Evolutionary conservation across 1,140 invertebrate genomes (phyloP).

Genomic region (Leptopilina boulardi): DNA sequence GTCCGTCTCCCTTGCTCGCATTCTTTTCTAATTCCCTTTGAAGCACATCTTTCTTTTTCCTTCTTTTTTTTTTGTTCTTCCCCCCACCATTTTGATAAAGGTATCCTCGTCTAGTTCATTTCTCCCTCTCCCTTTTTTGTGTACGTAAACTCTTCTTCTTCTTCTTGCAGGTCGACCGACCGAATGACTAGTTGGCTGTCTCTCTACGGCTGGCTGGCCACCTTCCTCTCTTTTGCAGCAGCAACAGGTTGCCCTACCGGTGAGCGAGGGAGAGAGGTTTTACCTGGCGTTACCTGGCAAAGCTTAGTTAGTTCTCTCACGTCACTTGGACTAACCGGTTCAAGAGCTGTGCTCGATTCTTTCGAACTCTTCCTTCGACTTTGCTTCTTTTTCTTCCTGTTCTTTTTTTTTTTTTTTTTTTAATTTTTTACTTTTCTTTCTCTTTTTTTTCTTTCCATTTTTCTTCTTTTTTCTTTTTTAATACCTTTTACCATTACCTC

Average conservation of each 20-base stretch:
- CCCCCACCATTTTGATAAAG: too few relatives aligned
- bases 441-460: not conserved
- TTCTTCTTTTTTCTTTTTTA: not conserved
- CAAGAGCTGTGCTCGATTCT: too few relatives aligned
- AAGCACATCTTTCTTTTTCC: constrained; percentile 19
- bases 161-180: constrained; percentile 47
- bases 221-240: constrained; percentile 57
- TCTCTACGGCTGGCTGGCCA: constrained; percentile 57
- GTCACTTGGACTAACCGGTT: constrained; percentile 76
- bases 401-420: constrained; percentile 6
- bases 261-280: constrained; percentile 59
- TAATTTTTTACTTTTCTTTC: constrained; percentile 12
- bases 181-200: constrained; percentile 53
- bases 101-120: constrained; percentile 43
- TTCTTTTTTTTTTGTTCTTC: constrained; percentile 37
- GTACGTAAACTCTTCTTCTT: not conserved
- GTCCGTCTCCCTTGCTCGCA: constrained; percentile 21
- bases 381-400: constrained; percentile 25
- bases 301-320: constrained; percentile 74
- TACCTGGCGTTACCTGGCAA: constrained; percentile 75
- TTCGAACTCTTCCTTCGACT: constrained; percentile 23
- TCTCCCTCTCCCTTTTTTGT: constrained; percentile 54
- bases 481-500: not conserved
- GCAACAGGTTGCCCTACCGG: constrained; percentile 54
- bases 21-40: constrained; percentile 38